phyloP scores from a whole-genome alignment of 2,888 invertebrate genomes.

The Dasypogon diadema region DNA sequence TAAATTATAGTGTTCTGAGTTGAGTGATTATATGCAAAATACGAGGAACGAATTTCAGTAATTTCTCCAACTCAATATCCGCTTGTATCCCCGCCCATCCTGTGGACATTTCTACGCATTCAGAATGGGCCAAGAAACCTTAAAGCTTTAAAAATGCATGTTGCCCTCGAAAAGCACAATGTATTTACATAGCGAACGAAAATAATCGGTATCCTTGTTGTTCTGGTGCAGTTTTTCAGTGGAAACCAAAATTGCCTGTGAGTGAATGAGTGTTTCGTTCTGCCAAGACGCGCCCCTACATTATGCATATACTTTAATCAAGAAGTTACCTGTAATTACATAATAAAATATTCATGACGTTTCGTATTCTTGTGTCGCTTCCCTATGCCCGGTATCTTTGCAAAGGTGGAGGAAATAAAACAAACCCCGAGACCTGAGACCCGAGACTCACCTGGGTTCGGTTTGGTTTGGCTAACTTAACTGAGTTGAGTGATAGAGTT shows the following conservation, averaged over 20 bases:
- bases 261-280: slow-evolving; percentile 16
- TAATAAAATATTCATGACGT: slow-evolving; percentile 46
- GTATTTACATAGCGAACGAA: slow-evolving; percentile 37
- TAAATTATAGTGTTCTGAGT: slow-evolving; percentile 1
- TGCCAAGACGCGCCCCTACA: slow-evolving; percentile 25
- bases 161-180: slow-evolving; percentile 22
- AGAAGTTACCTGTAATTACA: slow-evolving; percentile 47
- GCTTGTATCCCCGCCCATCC: slow-evolving; percentile 30
- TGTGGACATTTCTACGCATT: slow-evolving; percentile 9
- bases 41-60: not conserved
- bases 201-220: slow-evolving; percentile 23
- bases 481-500: not conserved
- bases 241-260: slow-evolving; percentile 17
- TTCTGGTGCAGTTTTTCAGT: not conserved
- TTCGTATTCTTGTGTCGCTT: not conserved
- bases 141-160: slow-evolving; percentile 27
- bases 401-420: not conserved
- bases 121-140: not conserved
- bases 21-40: slow-evolving; percentile 21
- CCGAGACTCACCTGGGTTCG: no score
- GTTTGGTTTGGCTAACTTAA: no score
- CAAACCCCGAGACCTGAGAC: no score
- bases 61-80: not conserved
- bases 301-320: slow-evolving; percentile 45
- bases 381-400: not conserved